phyloP scores from a whole-genome alignment of 2,888 invertebrate species.

The Dryadula phaetusa region DNA sequence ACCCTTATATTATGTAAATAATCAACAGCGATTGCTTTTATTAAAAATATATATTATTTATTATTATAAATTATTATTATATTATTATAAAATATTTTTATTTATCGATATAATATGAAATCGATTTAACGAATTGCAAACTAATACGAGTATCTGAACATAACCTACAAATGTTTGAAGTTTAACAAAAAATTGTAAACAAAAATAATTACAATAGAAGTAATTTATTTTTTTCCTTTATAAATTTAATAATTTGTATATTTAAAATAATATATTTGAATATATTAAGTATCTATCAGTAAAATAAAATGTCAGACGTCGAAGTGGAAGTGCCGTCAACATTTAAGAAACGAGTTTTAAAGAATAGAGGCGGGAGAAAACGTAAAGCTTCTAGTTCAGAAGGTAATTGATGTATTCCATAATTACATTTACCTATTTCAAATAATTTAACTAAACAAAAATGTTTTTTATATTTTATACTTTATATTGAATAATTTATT shows the following conservation, averaged over 20 bases:
- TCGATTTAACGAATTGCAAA: slow-evolving; percentile 6
- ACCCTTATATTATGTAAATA: too few species aligned
- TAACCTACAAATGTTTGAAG: slow-evolving; percentile 29
- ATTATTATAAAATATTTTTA: neutral
- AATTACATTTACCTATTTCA: slow-evolving; percentile 2
- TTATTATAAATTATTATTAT: neutral
- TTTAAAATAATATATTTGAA: neutral
- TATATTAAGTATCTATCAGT: neutral
- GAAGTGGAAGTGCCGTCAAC: slow-evolving; percentile 67
- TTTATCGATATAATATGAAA: neutral
- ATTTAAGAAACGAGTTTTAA: slow-evolving; percentile 88
- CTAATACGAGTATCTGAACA: slow-evolving; percentile 28
- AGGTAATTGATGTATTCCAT: too few species aligned
- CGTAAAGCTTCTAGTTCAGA: slow-evolving; percentile 85
- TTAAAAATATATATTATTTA: neutral
- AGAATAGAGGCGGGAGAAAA: slow-evolving; percentile 85
- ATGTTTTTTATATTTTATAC: too few species aligned
- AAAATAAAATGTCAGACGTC: slow-evolving; percentile 67
- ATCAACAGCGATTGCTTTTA: neutral
- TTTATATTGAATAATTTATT: too few species aligned
- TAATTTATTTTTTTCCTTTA: neutral
- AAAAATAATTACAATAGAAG: neutral
- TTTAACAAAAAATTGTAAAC: neutral
- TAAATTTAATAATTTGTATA: neutral
- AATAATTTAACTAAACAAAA: too few species aligned